phyloP scores from a whole-genome alignment of 2,113 vertebrate species.

The Tetrao urogallus region DNA sequence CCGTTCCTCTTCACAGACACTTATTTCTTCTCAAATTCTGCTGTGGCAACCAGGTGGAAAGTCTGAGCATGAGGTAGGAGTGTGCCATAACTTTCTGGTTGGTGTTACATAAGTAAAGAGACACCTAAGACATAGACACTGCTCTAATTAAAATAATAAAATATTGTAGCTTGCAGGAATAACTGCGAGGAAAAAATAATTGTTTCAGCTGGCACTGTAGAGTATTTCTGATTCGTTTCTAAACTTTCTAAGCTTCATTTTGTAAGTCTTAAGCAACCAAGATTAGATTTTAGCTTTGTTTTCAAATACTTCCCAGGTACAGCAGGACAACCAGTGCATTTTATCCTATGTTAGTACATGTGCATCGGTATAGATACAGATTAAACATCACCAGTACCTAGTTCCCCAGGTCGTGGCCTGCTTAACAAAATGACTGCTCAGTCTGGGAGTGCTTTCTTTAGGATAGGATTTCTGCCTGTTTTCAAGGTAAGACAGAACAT shows the following conservation, averaged over 20 bases:
- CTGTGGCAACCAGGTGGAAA: background rate
- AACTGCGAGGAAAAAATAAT: background rate
- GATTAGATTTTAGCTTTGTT: constrained; percentile 7
- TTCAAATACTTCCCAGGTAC: background rate
- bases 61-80: background rate
- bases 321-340: constrained; percentile 22
- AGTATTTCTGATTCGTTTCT: background rate
- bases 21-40: background rate
- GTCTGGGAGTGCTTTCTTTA: constrained; percentile 62
- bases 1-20: background rate
- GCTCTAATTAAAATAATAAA: constrained; percentile 8
- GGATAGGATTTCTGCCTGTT: constrained; percentile 70
- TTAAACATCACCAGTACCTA: constrained; percentile 51
- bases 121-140: background rate
- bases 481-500: constrained; percentile 72
- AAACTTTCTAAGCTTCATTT: constrained; percentile 13
- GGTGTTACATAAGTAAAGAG: background rate
- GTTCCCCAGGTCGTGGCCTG: constrained; percentile 42
- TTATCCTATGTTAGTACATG: constrained; percentile 55
- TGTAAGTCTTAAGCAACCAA: background rate
- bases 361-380: constrained; percentile 45
- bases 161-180: background rate
- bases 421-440: constrained; percentile 71
- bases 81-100: background rate
- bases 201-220: background rate